Evolutionary conservation across 2,797 vertebrate species (phyloP).

Genomic region (Argyrosomus regius): DNA sequence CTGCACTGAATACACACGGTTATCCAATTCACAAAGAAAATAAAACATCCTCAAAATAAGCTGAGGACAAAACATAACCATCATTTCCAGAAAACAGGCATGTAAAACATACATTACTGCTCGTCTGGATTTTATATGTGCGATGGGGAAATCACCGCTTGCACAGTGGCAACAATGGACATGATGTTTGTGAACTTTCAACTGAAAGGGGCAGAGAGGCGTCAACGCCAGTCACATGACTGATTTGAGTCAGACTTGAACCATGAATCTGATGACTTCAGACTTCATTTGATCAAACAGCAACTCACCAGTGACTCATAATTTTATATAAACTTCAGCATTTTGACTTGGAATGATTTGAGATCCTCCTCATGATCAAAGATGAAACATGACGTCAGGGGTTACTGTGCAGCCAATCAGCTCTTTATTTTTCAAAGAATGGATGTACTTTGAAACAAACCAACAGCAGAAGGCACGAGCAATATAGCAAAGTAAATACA

Average conservation of each 20-base stretch:
- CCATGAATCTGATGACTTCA: not conserved
- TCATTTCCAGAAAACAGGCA: conserved; percentile 56
- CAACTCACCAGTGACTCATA: not conserved
- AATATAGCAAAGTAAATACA: too few species aligned
- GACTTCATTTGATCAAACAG: not conserved
- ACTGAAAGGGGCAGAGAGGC: not conserved
- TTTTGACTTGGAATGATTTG: not conserved
- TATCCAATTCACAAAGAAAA: conserved; percentile 72
- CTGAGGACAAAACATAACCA: conserved; percentile 59
- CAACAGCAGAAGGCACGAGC: not conserved
- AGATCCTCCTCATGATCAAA: not conserved
- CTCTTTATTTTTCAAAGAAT: not conserved
- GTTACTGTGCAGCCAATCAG: not conserved
- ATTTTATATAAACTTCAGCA: not conserved
- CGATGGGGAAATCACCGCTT: conserved; percentile 53
- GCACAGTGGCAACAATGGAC: not conserved
- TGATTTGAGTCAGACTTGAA: not conserved
- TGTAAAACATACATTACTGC: conserved; percentile 56
- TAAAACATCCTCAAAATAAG: conserved; percentile 76
- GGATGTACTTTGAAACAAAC: not conserved
- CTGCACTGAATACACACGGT: conserved; percentile 56
- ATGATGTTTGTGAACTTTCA: not conserved
- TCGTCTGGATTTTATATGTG: conserved; percentile 44
- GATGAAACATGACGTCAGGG: not conserved
- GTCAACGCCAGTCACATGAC: not conserved